Evolutionary conservation across 2,888 invertebrate species (phyloP).

Genomic region (Tiphia femorata): DNA sequence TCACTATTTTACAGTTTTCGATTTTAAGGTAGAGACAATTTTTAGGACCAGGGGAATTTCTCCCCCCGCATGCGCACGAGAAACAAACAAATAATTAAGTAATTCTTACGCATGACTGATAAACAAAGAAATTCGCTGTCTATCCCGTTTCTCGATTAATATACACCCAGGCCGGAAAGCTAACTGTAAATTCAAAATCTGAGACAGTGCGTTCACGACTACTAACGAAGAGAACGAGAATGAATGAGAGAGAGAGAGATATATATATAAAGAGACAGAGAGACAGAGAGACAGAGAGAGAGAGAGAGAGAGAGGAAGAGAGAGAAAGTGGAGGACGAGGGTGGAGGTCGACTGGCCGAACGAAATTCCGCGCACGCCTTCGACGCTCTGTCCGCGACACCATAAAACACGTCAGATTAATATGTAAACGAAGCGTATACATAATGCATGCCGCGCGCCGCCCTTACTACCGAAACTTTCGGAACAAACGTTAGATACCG

Average conservation of each 20-base stretch:
- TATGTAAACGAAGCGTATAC: slow-evolving; percentile 44
- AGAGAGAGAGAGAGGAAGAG: neutral
- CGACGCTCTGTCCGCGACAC: slow-evolving; percentile 34
- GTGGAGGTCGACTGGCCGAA: slow-evolving; percentile 2
- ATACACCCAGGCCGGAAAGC: too few relatives aligned
- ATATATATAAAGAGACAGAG: neutral
- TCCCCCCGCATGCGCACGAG: too few relatives aligned
- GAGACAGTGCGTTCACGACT: neutral
- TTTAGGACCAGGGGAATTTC: too few relatives aligned
- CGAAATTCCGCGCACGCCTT: slow-evolving; percentile 41
- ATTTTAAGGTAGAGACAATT: too few relatives aligned
- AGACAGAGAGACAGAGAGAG: neutral
- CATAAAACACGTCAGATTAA: slow-evolving; percentile 48
- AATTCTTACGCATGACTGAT: too few relatives aligned
- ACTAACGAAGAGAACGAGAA: neutral
- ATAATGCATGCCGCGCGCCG: slow-evolving; percentile 42
- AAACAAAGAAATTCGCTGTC: too few relatives aligned
- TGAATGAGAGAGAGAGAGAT: neutral
- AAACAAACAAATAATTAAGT: too few relatives aligned
- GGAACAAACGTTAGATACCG: slow-evolving; percentile 28
- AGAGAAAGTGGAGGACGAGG: neutral
- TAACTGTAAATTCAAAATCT: too few relatives aligned
- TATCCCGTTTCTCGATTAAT: too few relatives aligned
- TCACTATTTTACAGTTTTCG: too few relatives aligned
- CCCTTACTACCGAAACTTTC: slow-evolving; percentile 31